phyloP scores from a whole-genome alignment of 2,113 vertebrate species.

The Gymnobelideus leadbeateri region DNA sequence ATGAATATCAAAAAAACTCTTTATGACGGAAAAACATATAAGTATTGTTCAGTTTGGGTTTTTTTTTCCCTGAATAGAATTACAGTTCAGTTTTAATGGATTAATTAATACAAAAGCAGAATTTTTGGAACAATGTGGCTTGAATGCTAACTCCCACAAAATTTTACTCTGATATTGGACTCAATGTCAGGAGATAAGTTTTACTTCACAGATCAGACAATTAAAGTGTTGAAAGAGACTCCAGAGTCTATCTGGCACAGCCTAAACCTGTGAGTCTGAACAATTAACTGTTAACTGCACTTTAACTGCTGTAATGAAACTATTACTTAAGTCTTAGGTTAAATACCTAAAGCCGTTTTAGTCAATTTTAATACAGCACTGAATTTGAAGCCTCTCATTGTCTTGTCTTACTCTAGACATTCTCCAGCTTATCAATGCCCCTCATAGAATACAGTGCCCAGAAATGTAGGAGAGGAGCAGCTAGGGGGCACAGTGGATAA shows the following conservation, averaged over 20 bases:
- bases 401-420: too few species aligned
- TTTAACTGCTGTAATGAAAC: not conserved
- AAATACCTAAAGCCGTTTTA: not conserved
- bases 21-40: not conserved
- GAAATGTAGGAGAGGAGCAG: not conserved
- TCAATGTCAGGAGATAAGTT: too few species aligned
- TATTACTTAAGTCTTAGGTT: not conserved
- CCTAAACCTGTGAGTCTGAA: not conserved
- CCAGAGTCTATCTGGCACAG: not conserved
- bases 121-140: constrained; percentile 54
- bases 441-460: too few species aligned
- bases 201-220: not conserved
- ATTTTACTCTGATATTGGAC: constrained; percentile 56
- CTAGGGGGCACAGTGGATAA: not conserved
- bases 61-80: constrained; percentile 16
- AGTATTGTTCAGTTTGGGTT: not conserved
- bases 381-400: not conserved
- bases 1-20: not conserved
- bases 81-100: constrained; percentile 32
- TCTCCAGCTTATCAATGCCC: too few species aligned
- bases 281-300: not conserved
- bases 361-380: not conserved
- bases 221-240: not conserved
- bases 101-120: constrained; percentile 23
- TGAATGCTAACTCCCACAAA: constrained; percentile 58